A percentile compares a stretch with the other conserved stretches of the same genome.
phyloP scores from a whole-genome alignment of 2,888 invertebrate species.

The Ischnus inquisitorius region DNA sequence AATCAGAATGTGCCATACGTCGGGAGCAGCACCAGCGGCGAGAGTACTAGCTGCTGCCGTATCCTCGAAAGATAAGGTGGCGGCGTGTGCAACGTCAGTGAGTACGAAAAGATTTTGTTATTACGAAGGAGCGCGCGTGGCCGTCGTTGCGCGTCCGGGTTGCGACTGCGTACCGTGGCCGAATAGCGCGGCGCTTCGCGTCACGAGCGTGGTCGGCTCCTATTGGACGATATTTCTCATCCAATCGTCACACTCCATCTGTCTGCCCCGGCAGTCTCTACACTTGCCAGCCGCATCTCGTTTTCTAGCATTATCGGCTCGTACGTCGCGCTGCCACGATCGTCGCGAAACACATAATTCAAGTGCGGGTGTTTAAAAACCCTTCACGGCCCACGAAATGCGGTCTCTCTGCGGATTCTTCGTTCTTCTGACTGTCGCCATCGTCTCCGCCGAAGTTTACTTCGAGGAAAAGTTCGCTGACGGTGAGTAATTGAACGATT shows the following conservation, averaged over 20 bases:
- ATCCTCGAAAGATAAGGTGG: slow-evolving; percentile 57
- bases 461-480: slow-evolving; percentile 93
- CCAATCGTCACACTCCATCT: slow-evolving; percentile 91
- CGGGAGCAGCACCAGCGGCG: neutral
- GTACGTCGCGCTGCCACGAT: slow-evolving; percentile 79
- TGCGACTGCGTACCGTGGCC: slow-evolving; percentile 80
- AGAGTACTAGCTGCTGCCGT: slow-evolving; percentile 1
- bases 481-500: slow-evolving; percentile 87
- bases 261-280: slow-evolving; percentile 86
- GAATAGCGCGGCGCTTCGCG: slow-evolving; percentile 72
- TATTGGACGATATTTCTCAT: slow-evolving; percentile 86
- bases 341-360: slow-evolving; percentile 24
- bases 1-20: slow-evolving; percentile 60
- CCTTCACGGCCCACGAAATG: slow-evolving; percentile 83
- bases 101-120: neutral
- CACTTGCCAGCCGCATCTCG: slow-evolving; percentile 80
- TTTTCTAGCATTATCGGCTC: slow-evolving; percentile 82
- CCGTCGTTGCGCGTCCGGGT: slow-evolving; percentile 6
- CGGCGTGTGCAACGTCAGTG: neutral
- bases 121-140: slow-evolving; percentile 51
- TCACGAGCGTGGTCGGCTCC: slow-evolving; percentile 90
- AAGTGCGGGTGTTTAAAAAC: slow-evolving; percentile 56
- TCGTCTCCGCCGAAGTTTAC: slow-evolving; percentile 90
- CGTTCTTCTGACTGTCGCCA: slow-evolving; percentile 87
- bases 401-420: slow-evolving; percentile 87